These are phyloP conservation scores for Chelonoidis abingdonii DNA, from an alignment of 2,113 vertebrate species.

Conservation along the genomic window DNA sequence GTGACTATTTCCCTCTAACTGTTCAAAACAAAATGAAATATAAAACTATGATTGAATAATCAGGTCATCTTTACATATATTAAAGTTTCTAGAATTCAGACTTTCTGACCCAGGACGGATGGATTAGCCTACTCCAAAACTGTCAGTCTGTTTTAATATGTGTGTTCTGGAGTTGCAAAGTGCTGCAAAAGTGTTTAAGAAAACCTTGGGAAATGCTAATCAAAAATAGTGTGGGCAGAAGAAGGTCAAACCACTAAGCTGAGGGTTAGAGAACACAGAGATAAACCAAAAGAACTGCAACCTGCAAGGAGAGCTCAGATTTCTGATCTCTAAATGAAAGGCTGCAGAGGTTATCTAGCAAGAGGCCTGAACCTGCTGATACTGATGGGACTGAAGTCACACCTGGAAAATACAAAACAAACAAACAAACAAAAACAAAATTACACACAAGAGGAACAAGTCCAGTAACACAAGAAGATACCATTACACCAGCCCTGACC, in stretches of 20 bases:
- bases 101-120: not conserved
- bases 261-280: conserved; percentile 36
- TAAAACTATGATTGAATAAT: not conserved
- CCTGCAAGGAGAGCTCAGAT: not conserved
- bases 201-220: conserved; percentile 60
- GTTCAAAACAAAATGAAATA: not conserved
- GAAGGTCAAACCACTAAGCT: conserved; percentile 69
- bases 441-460: not conserved
- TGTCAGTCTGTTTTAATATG: conserved; percentile 38
- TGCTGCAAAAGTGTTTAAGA: conserved; percentile 61
- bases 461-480: not conserved
- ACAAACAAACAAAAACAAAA: not conserved
- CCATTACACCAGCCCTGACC: not conserved
- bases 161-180: conserved; percentile 27
- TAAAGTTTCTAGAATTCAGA: not conserved
- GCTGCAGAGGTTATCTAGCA: conserved; percentile 15
- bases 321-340: conserved; percentile 53
- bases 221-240: conserved; percentile 66
- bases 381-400: conserved; percentile 18
- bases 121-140: not conserved
- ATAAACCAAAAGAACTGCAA: conserved; percentile 31
- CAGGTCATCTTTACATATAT: not conserved
- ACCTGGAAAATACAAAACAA: conserved; percentile 41
- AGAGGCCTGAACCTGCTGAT: conserved; percentile 16
- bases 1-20: not conserved